Evolutionary conservation across 35 echinoderm and acorn worm species (phyloP).

Genomic region (Apostichopus japonicus): DNA sequence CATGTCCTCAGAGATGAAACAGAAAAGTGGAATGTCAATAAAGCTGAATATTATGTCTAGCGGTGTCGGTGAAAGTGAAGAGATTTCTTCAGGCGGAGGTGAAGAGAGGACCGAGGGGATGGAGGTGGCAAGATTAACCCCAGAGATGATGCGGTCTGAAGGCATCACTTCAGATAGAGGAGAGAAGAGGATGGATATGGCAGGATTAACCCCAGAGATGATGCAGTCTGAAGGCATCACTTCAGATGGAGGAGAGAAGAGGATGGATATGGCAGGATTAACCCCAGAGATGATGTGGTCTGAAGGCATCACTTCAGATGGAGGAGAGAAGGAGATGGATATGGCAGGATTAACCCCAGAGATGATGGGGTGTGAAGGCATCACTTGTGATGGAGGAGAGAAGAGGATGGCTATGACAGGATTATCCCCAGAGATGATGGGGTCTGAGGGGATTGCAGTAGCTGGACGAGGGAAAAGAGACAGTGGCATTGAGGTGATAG

Average conservation of each 20-base stretch:
- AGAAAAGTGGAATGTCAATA: not conserved
- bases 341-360: not conserved
- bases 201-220: too few relatives aligned
- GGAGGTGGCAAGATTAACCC: too few relatives aligned
- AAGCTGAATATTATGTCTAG: not conserved
- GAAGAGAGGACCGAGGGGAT: too few relatives aligned
- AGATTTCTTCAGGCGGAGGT: too few relatives aligned
- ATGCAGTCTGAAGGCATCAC: not conserved
- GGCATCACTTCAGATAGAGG: not conserved
- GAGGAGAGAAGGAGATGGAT: not conserved
- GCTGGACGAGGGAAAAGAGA: not conserved
- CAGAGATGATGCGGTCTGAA: not conserved
- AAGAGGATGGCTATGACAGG: not conserved
- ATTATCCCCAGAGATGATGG: not conserved
- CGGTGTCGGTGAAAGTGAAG: not conserved
- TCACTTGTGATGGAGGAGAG: not conserved
- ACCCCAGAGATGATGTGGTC: too few relatives aligned
- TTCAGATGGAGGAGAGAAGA: not conserved
- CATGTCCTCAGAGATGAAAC: not conserved
- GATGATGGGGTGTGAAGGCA: not conserved
- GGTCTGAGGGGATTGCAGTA: not conserved
- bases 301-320: not conserved
- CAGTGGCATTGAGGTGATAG: slow-evolving; percentile 8
- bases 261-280: not conserved
- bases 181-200: not conserved